These are phyloP conservation scores for Herpetotheres cachinnans DNA, from an alignment of 2,113 vertebrate genomes.

Conservation along the genomic window DNA sequence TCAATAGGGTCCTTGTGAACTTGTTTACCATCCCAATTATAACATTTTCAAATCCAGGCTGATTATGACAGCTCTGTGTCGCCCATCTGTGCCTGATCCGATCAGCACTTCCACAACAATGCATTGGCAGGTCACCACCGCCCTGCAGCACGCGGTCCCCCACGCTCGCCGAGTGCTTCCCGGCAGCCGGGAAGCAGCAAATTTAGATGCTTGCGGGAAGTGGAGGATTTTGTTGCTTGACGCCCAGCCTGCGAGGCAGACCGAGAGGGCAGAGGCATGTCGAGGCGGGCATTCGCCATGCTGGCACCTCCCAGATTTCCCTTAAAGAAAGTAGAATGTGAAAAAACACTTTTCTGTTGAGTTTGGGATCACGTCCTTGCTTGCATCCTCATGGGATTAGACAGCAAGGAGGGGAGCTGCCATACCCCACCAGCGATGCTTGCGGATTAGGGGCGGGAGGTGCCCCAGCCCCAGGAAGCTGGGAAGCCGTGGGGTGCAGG, in stretches of 20 bases:
- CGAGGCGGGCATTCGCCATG: rapidly evolving
- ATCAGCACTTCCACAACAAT: background rate
- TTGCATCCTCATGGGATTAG: rapidly evolving
- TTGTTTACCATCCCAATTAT: conserved; percentile 67
- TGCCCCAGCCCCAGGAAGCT: background rate
- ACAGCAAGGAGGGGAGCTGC: background rate
- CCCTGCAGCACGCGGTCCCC: background rate
- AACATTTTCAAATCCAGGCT: conserved; percentile 46
- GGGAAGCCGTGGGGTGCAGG: background rate
- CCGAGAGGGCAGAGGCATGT: background rate
- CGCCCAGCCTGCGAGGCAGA: background rate
- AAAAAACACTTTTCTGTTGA: background rate
- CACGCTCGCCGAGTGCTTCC: background rate
- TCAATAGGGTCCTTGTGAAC: conserved; percentile 60
- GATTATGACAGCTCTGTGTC: conserved; percentile 49
- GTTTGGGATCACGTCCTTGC: background rate
- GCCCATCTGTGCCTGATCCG: conserved; percentile 62
- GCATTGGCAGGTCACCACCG: conserved; percentile 13
- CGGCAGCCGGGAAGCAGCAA: background rate
- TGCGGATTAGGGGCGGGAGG: background rate
- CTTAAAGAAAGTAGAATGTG: rapidly evolving
- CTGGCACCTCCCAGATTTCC: background rate
- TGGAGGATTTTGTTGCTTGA: rapidly evolving
- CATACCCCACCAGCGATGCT: rapidly evolving
- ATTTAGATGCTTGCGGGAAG: background rate